These are phyloP conservation scores for Scolopax bukidnonensis DNA, from an alignment of 2,797 vertebrate genomes.

Conservation along the genomic window DNA sequence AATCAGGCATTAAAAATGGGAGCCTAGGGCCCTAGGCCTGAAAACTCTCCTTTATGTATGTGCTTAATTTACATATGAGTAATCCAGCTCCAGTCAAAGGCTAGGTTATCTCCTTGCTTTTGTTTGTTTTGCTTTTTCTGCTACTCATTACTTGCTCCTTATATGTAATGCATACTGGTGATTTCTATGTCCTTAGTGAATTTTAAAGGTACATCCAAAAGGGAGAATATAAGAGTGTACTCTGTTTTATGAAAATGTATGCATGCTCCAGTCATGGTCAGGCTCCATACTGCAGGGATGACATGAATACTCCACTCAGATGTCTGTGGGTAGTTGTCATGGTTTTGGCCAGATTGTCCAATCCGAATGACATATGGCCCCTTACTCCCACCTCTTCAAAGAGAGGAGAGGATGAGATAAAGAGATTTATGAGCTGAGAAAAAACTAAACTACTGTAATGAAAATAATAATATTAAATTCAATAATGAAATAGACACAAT, in stretches of 20 bases:
- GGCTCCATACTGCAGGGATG: neutral
- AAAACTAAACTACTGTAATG: no score
- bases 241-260: neutral
- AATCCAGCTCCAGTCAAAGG: neutral
- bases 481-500: no score
- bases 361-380: no score
- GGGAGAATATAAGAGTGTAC: neutral
- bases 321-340: neutral
- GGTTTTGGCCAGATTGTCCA: no score
- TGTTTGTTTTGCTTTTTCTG: neutral
- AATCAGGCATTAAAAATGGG: constrained; percentile 43
- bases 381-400: no score
- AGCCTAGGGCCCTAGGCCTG: neutral
- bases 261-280: rapidly evolving
- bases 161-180: neutral
- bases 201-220: neutral
- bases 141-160: neutral
- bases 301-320: rapidly evolving
- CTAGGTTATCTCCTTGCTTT: neutral
- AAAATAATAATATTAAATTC: no score
- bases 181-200: neutral
- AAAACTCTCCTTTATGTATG: constrained; percentile 20
- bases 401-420: no score
- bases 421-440: no score
- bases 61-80: constrained; percentile 19